Evolutionary conservation across 2,888 invertebrate genomes (phyloP).

Genomic region (Andrena fulva): DNA sequence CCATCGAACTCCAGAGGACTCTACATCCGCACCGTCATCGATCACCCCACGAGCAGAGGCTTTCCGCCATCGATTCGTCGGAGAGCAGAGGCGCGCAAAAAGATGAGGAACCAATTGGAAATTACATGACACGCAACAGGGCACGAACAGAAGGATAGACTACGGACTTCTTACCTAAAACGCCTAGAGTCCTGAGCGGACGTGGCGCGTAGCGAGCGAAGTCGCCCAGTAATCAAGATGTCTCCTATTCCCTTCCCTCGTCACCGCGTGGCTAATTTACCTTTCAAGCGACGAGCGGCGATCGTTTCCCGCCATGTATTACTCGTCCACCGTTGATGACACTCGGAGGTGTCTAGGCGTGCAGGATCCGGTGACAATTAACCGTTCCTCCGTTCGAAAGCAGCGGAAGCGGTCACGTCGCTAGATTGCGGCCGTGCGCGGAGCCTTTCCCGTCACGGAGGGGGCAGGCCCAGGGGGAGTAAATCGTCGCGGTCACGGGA

Average conservation of each 20-base stretch:
- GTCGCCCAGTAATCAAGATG: slow-evolving; percentile 29
- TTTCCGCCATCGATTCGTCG: slow-evolving; percentile 3
- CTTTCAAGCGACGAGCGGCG: not conserved
- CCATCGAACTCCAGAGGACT: not conserved
- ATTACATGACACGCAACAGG: slow-evolving; percentile 29
- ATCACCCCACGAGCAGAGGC: no score
- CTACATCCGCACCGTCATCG: not conserved
- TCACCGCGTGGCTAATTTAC: slow-evolving; percentile 5
- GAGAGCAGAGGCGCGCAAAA: slow-evolving; percentile 21
- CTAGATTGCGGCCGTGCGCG: slow-evolving; percentile 45
- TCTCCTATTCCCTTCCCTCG: slow-evolving; percentile 16
- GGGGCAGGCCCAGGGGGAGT: slow-evolving; percentile 55
- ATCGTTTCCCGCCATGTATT: not conserved
- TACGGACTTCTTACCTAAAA: slow-evolving; percentile 33
- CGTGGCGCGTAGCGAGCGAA: not conserved
- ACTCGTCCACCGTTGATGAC: not conserved
- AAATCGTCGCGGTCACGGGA: slow-evolving; percentile 72
- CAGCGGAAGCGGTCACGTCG: slow-evolving; percentile 63
- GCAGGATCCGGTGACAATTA: slow-evolving; percentile 46
- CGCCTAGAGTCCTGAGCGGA: slow-evolving; percentile 10
- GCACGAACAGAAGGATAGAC: slow-evolving; percentile 2
- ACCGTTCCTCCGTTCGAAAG: slow-evolving; percentile 58
- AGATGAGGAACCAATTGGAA: slow-evolving; percentile 46
- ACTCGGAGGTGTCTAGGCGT: not conserved
- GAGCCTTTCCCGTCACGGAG: slow-evolving; percentile 62